Conservation (phyloP, 2,888 invertebrate genomes). For the Caenorhabditis imperialis region DNA sequence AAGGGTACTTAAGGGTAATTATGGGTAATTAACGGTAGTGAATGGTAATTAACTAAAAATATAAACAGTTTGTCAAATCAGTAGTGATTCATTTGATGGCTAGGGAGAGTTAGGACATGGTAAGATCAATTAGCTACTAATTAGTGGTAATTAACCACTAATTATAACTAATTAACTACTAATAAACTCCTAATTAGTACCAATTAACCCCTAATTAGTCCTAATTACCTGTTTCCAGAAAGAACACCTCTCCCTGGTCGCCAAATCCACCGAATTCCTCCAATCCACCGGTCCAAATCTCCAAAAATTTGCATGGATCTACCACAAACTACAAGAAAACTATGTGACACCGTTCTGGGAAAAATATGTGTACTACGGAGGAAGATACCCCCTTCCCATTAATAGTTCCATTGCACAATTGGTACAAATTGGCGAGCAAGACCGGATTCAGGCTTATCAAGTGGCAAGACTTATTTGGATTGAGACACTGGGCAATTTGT, state of each 20-base stretch:
- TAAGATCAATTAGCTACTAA: too few relatives aligned
- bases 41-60: too few relatives aligned
- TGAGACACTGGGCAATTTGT: slow-evolving; percentile 67
- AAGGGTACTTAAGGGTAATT: too few relatives aligned
- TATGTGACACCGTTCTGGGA: slow-evolving; percentile 75
- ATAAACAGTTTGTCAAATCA: too few relatives aligned
- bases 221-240: slow-evolving; percentile 48
- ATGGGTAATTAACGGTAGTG: too few relatives aligned
- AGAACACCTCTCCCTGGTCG: slow-evolving; percentile 57
- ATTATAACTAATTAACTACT: too few relatives aligned
- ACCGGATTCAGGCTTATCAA: slow-evolving; percentile 64
- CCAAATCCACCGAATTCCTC: slow-evolving; percentile 55
- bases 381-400: slow-evolving; percentile 66
- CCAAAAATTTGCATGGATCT: slow-evolving; percentile 63
- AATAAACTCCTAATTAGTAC: too few relatives aligned
- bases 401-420: slow-evolving; percentile 71
- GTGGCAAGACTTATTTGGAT: slow-evolving; percentile 70
- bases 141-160: too few relatives aligned
- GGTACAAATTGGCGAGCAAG: slow-evolving; percentile 56
- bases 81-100: too few relatives aligned
- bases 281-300: slow-evolving; percentile 66
- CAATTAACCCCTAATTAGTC: slow-evolving; percentile 18
- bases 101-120: too few relatives aligned
- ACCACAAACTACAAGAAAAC: slow-evolving; percentile 63
- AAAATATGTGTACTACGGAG: slow-evolving; percentile 70